phyloP scores from a whole-genome alignment of 2,113 vertebrate species.

The Ictalurus punctatus region DNA sequence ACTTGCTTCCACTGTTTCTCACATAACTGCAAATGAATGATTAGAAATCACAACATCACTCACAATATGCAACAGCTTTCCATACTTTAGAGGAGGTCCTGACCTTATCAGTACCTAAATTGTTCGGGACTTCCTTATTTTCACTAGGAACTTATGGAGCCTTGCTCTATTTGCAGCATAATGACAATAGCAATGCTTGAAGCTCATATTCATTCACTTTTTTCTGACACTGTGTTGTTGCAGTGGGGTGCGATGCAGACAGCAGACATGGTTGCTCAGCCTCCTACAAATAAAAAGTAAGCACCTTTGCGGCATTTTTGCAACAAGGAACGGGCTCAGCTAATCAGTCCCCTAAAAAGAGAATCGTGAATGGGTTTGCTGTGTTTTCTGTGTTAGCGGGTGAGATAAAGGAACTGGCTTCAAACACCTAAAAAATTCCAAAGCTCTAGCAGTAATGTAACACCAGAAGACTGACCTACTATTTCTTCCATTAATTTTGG shows the following conservation, averaged over 20 bases:
- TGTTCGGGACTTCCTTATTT: too few species aligned
- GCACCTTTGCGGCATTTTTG: neutral
- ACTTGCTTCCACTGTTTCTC: too few species aligned
- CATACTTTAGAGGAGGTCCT: too few species aligned
- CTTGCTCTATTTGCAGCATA: neutral
- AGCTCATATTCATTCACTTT: neutral
- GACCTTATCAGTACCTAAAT: too few species aligned
- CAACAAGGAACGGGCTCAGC: neutral
- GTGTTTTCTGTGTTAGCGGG: neutral
- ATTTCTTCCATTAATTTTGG: neutral
- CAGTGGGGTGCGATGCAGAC: constrained; percentile 13
- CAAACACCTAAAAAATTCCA: neutral
- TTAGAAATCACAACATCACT: too few species aligned
- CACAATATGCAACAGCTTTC: too few species aligned
- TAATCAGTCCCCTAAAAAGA: neutral
- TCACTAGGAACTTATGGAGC: neutral
- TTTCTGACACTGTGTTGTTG: constrained; percentile 7
- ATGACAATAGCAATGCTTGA: neutral
- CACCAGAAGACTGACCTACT: neutral
- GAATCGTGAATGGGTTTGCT: neutral
- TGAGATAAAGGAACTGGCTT: neutral
- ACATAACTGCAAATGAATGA: too few species aligned
- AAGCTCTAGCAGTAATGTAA: neutral
- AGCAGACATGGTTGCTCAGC: constrained; percentile 11
- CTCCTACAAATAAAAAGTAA: constrained; percentile 11